Evolutionary conservation across 2,113 vertebrate species (phyloP).

Genomic region (Paedocypris sp.): DNA sequence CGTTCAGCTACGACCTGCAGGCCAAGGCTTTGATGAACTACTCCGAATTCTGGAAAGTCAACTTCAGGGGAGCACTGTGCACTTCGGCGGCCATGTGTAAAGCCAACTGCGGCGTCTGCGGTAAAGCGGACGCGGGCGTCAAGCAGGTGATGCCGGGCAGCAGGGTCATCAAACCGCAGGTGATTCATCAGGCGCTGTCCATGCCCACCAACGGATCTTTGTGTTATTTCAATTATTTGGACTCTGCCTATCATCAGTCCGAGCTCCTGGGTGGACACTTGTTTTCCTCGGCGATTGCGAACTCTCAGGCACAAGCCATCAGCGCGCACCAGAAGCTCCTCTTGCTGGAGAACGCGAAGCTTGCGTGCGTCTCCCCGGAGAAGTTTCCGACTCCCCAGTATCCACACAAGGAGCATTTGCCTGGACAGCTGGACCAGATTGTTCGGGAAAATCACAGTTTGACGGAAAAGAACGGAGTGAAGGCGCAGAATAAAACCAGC

Average conservation of each 20-base stretch:
- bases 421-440: conserved; percentile 88
- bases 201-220: conserved; percentile 78
- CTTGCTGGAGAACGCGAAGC: conserved; percentile 82
- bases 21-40: conserved; percentile 91
- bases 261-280: conserved; percentile 82
- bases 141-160: conserved; percentile 64
- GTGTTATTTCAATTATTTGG: conserved; percentile 96
- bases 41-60: conserved; percentile 89
- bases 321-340: conserved; percentile 85
- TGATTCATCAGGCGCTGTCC: conserved; percentile 80
- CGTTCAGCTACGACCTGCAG: conserved; percentile 81
- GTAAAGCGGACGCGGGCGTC: conserved; percentile 71
- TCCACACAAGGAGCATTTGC: conserved; percentile 84
- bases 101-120: conserved; percentile 78
- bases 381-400: conserved; percentile 78
- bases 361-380: conserved; percentile 65
- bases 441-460: conserved; percentile 81
- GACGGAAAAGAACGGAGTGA: conserved; percentile 66
- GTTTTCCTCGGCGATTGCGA: conserved; percentile 71
- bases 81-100: conserved; percentile 75
- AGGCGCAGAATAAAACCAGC: conserved; percentile 69
- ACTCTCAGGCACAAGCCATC: conserved; percentile 70
- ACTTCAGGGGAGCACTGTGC: conserved; percentile 71
- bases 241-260: conserved; percentile 79
- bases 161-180: conserved; percentile 90